Evolutionary conservation across 2,888 invertebrate species (phyloP).

Genomic region (Xanthorhoe designata): DNA sequence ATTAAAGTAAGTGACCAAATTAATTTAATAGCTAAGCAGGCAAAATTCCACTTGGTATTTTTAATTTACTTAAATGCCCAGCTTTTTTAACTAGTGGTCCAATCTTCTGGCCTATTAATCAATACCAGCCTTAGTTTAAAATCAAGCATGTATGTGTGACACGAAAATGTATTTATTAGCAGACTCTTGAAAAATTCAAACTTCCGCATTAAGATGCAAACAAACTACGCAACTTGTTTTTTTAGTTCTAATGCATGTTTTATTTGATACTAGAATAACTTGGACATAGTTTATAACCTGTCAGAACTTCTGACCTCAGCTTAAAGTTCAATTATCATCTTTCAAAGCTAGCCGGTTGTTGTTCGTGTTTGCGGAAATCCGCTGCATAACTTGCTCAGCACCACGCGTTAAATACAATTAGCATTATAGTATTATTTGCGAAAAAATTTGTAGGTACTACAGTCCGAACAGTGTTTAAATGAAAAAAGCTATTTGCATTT

Average conservation of each 20-base stretch:
- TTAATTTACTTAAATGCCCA: no score
- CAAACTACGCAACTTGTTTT: constrained; percentile 26
- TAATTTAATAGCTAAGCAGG: no score
- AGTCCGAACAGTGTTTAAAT: no score
- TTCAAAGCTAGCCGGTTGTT: constrained; percentile 3
- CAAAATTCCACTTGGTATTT: no score
- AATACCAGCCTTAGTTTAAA: no score
- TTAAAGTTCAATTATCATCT: constrained; percentile 15
- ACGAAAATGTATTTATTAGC: not conserved
- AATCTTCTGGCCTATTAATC: no score
- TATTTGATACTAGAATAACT: constrained; percentile 26
- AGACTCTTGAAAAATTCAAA: not conserved
- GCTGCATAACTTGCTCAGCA: not conserved
- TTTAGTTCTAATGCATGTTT: constrained; percentile 26
- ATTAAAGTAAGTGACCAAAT: no score
- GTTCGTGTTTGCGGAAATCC: constrained; percentile 11
- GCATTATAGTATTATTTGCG: not conserved
- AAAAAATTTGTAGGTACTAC: no score
- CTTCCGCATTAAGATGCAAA: constrained; percentile 31
- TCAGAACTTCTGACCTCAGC: constrained; percentile 15
- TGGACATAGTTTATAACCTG: constrained; percentile 26
- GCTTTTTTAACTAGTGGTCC: no score
- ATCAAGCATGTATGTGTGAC: not conserved
- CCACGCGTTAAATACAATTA: not conserved
- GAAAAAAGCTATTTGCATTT: no score